Conservation (phyloP, 2,113 vertebrate genomes). For the Pollachius pollachius region DNA sequence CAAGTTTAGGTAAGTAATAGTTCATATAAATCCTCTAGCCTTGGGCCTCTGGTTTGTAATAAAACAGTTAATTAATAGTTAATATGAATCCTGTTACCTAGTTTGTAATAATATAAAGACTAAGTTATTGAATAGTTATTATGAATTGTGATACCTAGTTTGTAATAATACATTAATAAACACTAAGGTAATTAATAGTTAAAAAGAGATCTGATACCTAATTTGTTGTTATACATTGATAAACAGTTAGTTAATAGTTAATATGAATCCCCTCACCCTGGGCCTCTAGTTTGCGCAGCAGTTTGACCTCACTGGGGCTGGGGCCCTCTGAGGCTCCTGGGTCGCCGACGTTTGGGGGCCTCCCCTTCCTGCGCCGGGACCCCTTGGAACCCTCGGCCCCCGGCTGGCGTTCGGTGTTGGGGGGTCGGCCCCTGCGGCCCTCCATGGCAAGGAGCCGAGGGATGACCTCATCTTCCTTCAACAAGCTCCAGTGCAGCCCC, state of each 20-base stretch:
- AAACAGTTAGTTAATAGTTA: no score
- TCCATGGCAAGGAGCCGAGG: constrained; percentile 93
- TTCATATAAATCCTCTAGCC: constrained; percentile 23
- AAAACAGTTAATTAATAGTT: no score
- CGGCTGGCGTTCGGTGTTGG: constrained; percentile 81
- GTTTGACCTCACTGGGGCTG: constrained; percentile 84
- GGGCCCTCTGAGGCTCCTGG: constrained; percentile 83
- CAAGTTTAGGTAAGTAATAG: no score
- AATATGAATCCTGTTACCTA: no score
- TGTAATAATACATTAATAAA: no score
- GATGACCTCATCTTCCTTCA: constrained; percentile 93
- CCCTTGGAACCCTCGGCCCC: constrained; percentile 72
- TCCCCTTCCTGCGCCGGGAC: constrained; percentile 85
- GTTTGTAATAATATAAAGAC: no score
- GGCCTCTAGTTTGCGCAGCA: constrained; percentile 92
- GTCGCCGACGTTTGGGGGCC: constrained; percentile 87
- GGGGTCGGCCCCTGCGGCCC: constrained; percentile 86
- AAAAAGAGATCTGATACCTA: no score
- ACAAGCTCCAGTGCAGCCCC: constrained; percentile 95
- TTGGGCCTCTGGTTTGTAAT: no score
- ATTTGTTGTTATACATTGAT: no score
- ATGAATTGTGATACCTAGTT: no score
- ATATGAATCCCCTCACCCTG: constrained; percentile 76
- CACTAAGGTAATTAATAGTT: no score
- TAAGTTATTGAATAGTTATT: no score